Evolutionary conservation across 2,113 vertebrate genomes (phyloP), one percentile per base, ranked within the genome.

Genomic region (Galeopterus variegatus): DNA sequence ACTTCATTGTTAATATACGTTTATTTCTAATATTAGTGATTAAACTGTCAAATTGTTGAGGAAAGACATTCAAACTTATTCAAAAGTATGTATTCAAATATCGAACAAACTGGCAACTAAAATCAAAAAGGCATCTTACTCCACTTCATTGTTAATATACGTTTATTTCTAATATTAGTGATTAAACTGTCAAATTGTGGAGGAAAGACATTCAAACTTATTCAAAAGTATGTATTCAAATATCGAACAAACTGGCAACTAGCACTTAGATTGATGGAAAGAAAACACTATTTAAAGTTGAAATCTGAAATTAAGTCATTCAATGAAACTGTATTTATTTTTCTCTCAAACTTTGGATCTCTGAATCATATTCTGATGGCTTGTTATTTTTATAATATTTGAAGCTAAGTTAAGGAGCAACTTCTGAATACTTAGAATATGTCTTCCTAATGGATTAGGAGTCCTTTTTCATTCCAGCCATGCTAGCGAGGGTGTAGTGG

Each of bases 1-100:
- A 72, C 17, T 84, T 79, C n/a, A 89, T 81, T 95, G 41, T 73
- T 96, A 76, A 69, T 82, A 82, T 87, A 93, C 6, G 93, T 76
- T 88, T 89, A 54, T 62, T 90, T 24, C 69, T 96, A 60, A 31
- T 86, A 50, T 52, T 23, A 36, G 21, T 56, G 45, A 96, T 67
- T 93, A 62, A 96, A 92, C 73, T 75, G 31, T 92, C 56, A 91
- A 90, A 60, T 50, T n/a, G 0, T 60, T 82, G n/a, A 95, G 33
- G 56, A 58, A 87, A 95, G 62, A 90, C 14, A 83, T 86, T 77
- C 65, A 94, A 62, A 70, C 12, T 79, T 83, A 52, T 9, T 41
- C 8, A 48, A 75, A 65, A 88, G 7, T 48, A 48, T 81, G 5
- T 31, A 79, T 86, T 86, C 21, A 93, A 88, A 79, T 45, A 80